Conservation (phyloP, 2,797 vertebrate genomes). For the Aldrovandia affinis region DNA sequence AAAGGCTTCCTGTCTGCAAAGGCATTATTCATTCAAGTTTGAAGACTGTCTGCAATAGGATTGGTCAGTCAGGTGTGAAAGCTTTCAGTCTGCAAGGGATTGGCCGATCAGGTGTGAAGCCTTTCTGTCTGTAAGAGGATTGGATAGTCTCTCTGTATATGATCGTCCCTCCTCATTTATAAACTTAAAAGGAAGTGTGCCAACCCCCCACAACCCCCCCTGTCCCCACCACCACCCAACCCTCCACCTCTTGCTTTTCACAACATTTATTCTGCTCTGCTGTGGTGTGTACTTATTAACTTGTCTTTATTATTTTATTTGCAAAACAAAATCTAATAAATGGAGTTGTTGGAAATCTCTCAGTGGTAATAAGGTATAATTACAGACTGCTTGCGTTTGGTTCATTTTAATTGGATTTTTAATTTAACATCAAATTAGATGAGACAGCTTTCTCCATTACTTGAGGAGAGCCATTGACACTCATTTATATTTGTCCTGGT, state of each 20-base stretch:
- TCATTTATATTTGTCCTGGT: not conserved
- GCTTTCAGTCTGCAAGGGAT: not conserved
- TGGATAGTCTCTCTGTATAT: not conserved
- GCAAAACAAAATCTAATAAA: not conserved
- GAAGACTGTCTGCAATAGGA: conserved; percentile 24
- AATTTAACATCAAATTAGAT: not conserved
- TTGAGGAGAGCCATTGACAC: not conserved
- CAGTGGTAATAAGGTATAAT: not conserved
- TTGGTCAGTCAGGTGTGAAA: conserved; percentile 5
- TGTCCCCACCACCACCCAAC: not conserved
- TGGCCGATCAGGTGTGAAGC: not conserved
- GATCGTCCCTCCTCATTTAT: not conserved
- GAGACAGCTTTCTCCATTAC: not conserved
- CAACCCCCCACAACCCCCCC: not conserved
- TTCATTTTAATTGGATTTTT: not conserved
- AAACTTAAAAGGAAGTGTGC: not conserved
- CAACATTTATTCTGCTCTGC: not conserved
- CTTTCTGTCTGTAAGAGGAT: conserved; percentile 14
- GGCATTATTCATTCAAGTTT: conserved; percentile 1
- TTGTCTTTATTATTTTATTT: not conserved
- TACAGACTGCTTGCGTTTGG: not conserved
- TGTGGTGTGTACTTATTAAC: not conserved
- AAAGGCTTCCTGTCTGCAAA: conserved; percentile 55
- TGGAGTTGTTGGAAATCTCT: not conserved
- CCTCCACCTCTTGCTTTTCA: not conserved